Conservation (phyloP, 2,888 invertebrate species). For the Epinotia bilunana region DNA sequence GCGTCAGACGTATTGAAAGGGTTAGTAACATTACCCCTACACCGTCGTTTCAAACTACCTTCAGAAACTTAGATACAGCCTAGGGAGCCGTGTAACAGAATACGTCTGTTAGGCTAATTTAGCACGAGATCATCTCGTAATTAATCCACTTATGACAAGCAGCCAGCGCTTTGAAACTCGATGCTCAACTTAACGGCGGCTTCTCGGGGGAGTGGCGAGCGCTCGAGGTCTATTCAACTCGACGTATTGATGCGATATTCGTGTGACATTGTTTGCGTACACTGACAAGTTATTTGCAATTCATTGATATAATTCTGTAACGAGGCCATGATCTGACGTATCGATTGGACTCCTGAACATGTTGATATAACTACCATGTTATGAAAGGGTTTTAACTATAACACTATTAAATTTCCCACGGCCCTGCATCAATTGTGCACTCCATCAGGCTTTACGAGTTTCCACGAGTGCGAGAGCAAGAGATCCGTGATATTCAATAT, state of each 20-base stretch:
- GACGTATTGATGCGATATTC: not conserved
- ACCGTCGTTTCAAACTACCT: conserved; percentile 10
- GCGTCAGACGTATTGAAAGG: not conserved
- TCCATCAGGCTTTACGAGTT: not conserved
- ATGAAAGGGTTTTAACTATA: too few species aligned
- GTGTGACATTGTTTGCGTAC: not conserved
- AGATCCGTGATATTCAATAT: not conserved
- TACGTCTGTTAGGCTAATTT: conserved; percentile 76
- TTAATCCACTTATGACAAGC: conserved; percentile 78
- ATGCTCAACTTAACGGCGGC: conserved; percentile 56
- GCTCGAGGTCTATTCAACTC: not conserved
- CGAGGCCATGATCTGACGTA: too few species aligned
- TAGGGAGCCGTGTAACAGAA: conserved; percentile 58
- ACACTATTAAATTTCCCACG: too few species aligned
- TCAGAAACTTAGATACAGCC: conserved; percentile 22
- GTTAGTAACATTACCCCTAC: not conserved
- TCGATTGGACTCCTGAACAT: too few species aligned
- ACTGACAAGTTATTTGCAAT: not conserved
- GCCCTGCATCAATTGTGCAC: too few species aligned
- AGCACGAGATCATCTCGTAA: conserved; percentile 77
- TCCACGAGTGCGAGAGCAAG: not conserved
- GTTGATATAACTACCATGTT: too few species aligned
- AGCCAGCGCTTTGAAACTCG: conserved; percentile 70
- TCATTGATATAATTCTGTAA: too few species aligned
- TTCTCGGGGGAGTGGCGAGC: conserved; percentile 47